Base-by-base conservation (phyloP, 2,888 invertebrate species). In the Notodonta dromedarius region DNA sequence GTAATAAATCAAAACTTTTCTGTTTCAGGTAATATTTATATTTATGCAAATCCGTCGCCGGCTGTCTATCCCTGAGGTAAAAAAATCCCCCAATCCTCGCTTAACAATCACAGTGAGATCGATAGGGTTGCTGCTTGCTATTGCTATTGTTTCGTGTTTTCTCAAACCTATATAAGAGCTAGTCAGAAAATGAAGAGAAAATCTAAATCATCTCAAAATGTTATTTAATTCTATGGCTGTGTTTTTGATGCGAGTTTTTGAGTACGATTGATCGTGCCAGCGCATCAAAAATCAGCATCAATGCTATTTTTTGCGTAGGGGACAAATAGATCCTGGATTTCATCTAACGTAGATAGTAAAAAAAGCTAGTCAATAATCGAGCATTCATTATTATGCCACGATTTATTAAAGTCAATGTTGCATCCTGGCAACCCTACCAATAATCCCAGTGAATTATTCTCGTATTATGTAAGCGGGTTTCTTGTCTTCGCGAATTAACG, bases 381-480 rank as follows among this genome's bases (percentile, higher is more conserved):
- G 13, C 42, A 46, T 48, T 48, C 8, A n/a, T 53, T 35, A 12
- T 53, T 62, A 65, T 55, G 46, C 63, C 59, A 48, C 63, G 56
- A 59, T 51, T 51, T 51, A 51, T 5, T n/a, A 5, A n/a, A 11
- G n/a, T n/a, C 46, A n/a, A 13, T 46, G n/a, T n/a, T 46, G 13
- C 13, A 16, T 6, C 13, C 2, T 13, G 52, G 11, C 52, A 52
- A 60, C 61, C 48, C 39, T 14, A 54, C 53, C 67, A 74, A 73
- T 80, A 82, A 83, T 86, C 78, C 82, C 73, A 82, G 83, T 86
- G 85, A 86, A 85, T 87, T 84, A 84, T 82, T 71, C 74, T 71
- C 78, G 82, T 81, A 85, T 86, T 83, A 84, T 85, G 85, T 79
- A 79, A 76, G 76, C 73, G 70, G 69, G 73, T 72, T 73, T 80